Conservation (phyloP, 2,888 invertebrate genomes). For the Aspidiotus rigidus region DNA sequence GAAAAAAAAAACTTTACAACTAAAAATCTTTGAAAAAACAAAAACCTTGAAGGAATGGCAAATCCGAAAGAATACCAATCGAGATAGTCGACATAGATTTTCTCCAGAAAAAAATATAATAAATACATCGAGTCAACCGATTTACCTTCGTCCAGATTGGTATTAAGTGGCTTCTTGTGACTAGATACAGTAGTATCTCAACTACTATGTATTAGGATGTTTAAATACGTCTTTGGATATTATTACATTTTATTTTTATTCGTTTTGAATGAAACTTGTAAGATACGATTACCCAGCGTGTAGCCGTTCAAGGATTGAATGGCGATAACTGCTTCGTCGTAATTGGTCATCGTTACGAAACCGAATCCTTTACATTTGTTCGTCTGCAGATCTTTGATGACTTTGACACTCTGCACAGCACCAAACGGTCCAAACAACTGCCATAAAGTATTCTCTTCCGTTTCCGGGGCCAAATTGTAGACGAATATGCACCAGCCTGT, state of each 20-base stretch:
- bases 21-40: constrained; percentile 10
- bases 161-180: constrained; percentile 11
- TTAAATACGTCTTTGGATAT: constrained; percentile 5
- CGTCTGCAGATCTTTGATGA: constrained; percentile 87
- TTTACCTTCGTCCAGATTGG: too few species aligned
- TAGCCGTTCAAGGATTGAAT: constrained; percentile 94
- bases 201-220: neutral
- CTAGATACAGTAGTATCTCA: constrained; percentile 17
- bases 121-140: too few species aligned
- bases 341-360: constrained; percentile 97
- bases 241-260: constrained; percentile 55
- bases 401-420: constrained; percentile 94
- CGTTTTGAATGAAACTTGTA: constrained; percentile 96
- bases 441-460: constrained; percentile 85
- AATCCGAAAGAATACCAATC: neutral
- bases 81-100: too few species aligned
- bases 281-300: constrained; percentile 85
- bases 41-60: neutral
- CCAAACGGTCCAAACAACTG: constrained; percentile 95
- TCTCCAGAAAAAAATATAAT: too few species aligned
- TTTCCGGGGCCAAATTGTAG: constrained; percentile 83
- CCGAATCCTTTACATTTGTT: constrained; percentile 98
- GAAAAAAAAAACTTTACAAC: constrained; percentile 9
- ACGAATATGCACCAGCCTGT: constrained; percentile 91
- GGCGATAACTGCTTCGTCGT: constrained; percentile 92